Evolutionary conservation across 2,888 invertebrate genomes (phyloP), one percentile per base, ranked within the genome.

Genomic region (Luperina nickerlii): DNA sequence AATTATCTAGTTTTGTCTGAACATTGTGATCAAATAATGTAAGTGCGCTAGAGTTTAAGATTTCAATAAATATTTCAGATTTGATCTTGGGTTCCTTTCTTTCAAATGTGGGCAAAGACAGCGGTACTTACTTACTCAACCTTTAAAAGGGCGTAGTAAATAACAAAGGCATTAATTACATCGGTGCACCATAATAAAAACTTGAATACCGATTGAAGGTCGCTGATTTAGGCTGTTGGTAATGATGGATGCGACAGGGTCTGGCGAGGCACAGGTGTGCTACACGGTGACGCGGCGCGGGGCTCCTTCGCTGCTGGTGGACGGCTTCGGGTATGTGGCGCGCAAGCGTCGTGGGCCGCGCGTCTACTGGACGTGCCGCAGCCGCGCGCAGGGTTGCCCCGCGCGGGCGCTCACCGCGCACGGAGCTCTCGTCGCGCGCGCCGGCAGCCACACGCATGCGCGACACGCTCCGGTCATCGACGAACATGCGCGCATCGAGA

Each of bases 231-330:
- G 70, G 60, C 5, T 74, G 54, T 87, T 76, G 48, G 68, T 76
- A 83, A 73, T 82, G 71, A n/a, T 85, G 68, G 69, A 60, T 89
- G 79, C 83, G 72, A 88, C 88, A 93, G 94, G 94, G 90, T 82
- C 87, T 86, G 85, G 89, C 74, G 91, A 86, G 69, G 89, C 87
- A 77, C 91, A 90, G 82, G 94, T 95, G 90, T 92, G 92, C 86
- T 97, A 96, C 90, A 92, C 96, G 82, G 94, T 96, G 91, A 97
- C 97, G 57, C 93, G 94, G 75, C 95, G 96, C 32, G 97, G 97
- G 20, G 96, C 96, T 54, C 95, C 96, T 45, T 93, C 96, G 79
- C 93, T 97, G 73, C 83, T 96, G 84, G 85, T 97, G 81, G 94
- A 92, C 76, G 97, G 96, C 42, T 94, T 92, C 87, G 93, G 93